Percentiles rank a stretch among this genome's conserved stretches.
phyloP scores from a whole-genome alignment of 2,888 invertebrate species.

The Luperina nickerlii region DNA sequence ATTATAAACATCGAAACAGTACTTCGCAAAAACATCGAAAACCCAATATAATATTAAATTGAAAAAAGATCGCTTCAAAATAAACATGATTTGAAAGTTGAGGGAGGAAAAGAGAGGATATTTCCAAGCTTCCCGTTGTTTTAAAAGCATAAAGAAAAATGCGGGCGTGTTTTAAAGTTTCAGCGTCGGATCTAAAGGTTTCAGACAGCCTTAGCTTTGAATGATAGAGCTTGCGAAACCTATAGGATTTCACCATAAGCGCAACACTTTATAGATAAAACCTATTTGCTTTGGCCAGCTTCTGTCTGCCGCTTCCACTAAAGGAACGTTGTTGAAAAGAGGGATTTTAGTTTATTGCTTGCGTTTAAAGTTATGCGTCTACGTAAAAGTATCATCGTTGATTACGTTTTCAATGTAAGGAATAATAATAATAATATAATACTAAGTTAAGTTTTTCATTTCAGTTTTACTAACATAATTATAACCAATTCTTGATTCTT shows the following conservation, averaged over 20 bases:
- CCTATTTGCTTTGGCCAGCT: constrained; percentile 53
- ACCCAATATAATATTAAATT: constrained; percentile 25
- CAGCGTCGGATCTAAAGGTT: constrained; percentile 73
- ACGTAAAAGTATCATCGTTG: not conserved
- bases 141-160: constrained; percentile 70
- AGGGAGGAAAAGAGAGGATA: constrained; percentile 58
- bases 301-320: constrained; percentile 8
- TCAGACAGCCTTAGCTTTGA: constrained; percentile 67
- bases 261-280: constrained; percentile 60
- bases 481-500: not conserved
- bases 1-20: constrained; percentile 1
- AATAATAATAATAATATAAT: not conserved
- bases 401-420: not conserved
- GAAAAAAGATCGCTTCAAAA: constrained; percentile 34
- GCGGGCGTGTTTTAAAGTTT: constrained; percentile 75
- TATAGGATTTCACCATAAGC: constrained; percentile 65
- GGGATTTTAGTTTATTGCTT: constrained; percentile 23
- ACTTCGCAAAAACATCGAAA: not conserved
- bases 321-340: constrained; percentile 19
- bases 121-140: constrained; percentile 66
- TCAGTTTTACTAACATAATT: not conserved
- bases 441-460: not conserved
- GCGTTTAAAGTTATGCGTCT: not conserved
- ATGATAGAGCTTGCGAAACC: constrained; percentile 69
- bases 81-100: constrained; percentile 54